Conservation (phyloP, 53 echinoderm and acorn worm species). For the Paelopatides confundens region DNA sequence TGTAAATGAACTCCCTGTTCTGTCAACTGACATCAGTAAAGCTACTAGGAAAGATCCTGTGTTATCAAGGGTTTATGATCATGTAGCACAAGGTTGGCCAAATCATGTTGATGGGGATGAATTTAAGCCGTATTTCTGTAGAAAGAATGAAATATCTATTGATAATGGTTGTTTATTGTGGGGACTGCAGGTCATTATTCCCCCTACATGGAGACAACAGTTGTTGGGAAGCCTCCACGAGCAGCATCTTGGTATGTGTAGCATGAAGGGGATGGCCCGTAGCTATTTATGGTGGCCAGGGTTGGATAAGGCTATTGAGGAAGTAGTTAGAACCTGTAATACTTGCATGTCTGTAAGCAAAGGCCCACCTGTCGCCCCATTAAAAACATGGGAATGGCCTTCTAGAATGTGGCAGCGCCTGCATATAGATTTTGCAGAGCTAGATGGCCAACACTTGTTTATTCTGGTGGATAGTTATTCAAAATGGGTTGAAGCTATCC, state of each 20-base stretch:
- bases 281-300: slow-evolving; percentile 75
- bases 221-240: slow-evolving; percentile 21
- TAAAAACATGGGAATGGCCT: slow-evolving; percentile 65
- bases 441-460: slow-evolving; percentile 41
- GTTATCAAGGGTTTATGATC: slow-evolving; percentile 45
- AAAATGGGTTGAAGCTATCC: slow-evolving; percentile 47
- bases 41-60: slow-evolving; percentile 28
- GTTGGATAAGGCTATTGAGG: slow-evolving; percentile 52
- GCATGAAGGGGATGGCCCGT: slow-evolving; percentile 52
- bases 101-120: slow-evolving; percentile 14
- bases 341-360: slow-evolving; percentile 14
- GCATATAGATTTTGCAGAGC: slow-evolving; percentile 56
- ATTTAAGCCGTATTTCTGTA: not conserved
- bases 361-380: slow-evolving; percentile 41
- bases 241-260: slow-evolving; percentile 56
- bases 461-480: slow-evolving; percentile 29
- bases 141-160: slow-evolving; percentile 46
- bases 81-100: slow-evolving; percentile 19
- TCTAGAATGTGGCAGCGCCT: slow-evolving; percentile 53
- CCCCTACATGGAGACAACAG: slow-evolving; percentile 15
- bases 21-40: slow-evolving; percentile 10
- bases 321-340: not conserved
- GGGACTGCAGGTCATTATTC: slow-evolving; percentile 59
- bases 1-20: slow-evolving; percentile 28
- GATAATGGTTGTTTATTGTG: slow-evolving; percentile 50